These are phyloP conservation scores for Andrena dorsata DNA, from an alignment of 2,888 invertebrate genomes.

Conservation along the genomic window DNA sequence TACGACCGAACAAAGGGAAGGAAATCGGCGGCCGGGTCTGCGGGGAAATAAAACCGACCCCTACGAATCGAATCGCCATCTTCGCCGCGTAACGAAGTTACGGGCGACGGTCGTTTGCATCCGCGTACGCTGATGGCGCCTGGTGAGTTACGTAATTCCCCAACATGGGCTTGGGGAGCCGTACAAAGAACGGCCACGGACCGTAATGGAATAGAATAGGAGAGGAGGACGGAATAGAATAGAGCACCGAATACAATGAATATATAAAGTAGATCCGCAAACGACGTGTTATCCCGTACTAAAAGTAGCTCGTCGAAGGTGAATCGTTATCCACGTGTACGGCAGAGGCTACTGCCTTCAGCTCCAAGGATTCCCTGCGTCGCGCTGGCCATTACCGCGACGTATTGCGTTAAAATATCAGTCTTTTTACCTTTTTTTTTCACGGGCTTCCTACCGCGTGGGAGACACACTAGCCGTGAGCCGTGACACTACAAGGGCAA, in stretches of 20 bases:
- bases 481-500: too few relatives aligned
- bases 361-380: constrained; percentile 19
- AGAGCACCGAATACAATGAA: constrained; percentile 64
- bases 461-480: not conserved
- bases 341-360: constrained; percentile 10
- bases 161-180: constrained; percentile 51
- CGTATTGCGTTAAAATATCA: constrained; percentile 42
- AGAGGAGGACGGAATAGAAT: constrained; percentile 55
- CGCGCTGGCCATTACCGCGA: constrained; percentile 49
- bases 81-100: constrained; percentile 49
- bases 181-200: constrained; percentile 34
- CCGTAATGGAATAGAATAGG: constrained; percentile 56
- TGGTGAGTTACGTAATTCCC: constrained; percentile 66
- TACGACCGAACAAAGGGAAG: constrained; percentile 47
- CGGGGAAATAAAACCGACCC: not conserved
- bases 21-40: constrained; percentile 36
- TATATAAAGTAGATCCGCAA: constrained; percentile 60
- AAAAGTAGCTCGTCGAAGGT: constrained; percentile 27
- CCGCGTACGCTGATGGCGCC: constrained; percentile 49
- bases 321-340: constrained; percentile 54
- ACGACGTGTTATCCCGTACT: constrained; percentile 31
- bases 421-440: constrained; percentile 15
- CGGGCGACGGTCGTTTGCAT: constrained; percentile 54
- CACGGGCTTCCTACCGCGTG: not conserved
- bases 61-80: constrained; percentile 40